Evolutionary conservation across 2,888 invertebrate genomes (phyloP).

Genomic region (Augiades crinisus): DNA sequence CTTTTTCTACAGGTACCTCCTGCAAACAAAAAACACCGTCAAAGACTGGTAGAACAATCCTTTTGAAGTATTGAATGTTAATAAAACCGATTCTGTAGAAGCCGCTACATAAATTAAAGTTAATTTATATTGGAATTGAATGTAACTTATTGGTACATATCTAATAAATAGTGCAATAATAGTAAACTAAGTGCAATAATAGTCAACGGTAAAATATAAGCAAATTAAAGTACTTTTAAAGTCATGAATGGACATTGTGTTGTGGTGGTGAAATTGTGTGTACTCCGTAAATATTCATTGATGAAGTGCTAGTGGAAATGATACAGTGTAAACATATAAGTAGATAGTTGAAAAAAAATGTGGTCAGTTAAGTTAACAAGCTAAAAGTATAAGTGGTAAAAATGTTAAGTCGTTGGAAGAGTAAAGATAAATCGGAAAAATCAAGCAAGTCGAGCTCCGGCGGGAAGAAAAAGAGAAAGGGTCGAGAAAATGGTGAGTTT

Average conservation of each 20-base stretch:
- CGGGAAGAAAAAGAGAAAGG: conserved; percentile 92
- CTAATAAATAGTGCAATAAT: conserved; percentile 17
- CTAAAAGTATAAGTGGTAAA: conserved; percentile 32
- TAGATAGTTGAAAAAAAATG: conserved; percentile 12
- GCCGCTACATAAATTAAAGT: conserved; percentile 14
- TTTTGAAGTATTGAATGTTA: conserved; percentile 15
- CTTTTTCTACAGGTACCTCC: conserved; percentile 19
- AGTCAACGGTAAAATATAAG: conserved; percentile 3
- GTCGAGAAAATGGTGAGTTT: conserved; percentile 88
- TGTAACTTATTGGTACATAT: conserved; percentile 23
- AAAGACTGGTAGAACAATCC: conserved; percentile 27
- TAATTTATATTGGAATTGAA: conserved; percentile 25
- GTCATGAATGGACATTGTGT: conserved; percentile 1
- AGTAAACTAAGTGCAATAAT: conserved; percentile 3
- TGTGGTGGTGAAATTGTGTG: neutral
- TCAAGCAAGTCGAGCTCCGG: conserved; percentile 79
- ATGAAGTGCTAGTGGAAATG: conserved; percentile 12
- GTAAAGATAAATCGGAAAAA: conserved; percentile 90
- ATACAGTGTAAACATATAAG: neutral
- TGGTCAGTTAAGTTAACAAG: conserved; percentile 18
- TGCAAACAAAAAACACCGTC: conserved; percentile 24
- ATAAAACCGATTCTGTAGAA: conserved; percentile 4
- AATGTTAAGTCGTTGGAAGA: conserved; percentile 93
- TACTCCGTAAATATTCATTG: neutral
- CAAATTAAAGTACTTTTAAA: neutral